Evolutionary conservation across 2,113 vertebrate genomes (phyloP).

Genomic region (Takifugu flavidus): DNA sequence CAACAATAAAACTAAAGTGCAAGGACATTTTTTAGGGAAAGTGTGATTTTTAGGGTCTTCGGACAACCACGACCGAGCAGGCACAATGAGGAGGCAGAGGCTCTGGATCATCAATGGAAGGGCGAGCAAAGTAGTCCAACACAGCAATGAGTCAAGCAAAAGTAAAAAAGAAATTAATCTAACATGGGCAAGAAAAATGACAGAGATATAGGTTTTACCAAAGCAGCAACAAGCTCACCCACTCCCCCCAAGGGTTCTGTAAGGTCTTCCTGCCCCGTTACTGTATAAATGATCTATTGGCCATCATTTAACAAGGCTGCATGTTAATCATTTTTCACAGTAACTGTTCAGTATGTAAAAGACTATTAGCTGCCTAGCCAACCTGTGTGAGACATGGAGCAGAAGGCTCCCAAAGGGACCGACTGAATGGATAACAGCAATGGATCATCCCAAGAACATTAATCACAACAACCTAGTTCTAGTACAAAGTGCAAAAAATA

Average conservation of each 20-base stretch:
- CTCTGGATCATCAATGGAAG: slow-evolving; percentile 26
- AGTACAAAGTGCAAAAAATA: slow-evolving; percentile 25
- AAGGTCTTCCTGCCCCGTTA: slow-evolving; percentile 49
- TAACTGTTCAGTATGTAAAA: slow-evolving; percentile 32
- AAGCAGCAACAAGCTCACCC: slow-evolving; percentile 4
- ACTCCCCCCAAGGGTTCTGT: slow-evolving; percentile 17
- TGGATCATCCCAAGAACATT: slow-evolving; percentile 61
- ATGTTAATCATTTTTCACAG: slow-evolving; percentile 63
- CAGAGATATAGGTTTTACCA: background rate
- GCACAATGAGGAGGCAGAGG: slow-evolving; percentile 23
- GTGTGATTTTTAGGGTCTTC: slow-evolving; percentile 8
- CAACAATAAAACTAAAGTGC: slow-evolving; percentile 22
- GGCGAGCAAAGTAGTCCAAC: slow-evolving; percentile 19
- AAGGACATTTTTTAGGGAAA: slow-evolving; percentile 4
- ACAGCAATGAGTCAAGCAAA: slow-evolving; percentile 2
- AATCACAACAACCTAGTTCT: slow-evolving; percentile 66
- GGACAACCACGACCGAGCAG: slow-evolving; percentile 29
- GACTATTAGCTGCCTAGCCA: slow-evolving; percentile 29
- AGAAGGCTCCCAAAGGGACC: slow-evolving; percentile 43
- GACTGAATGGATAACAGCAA: slow-evolving; percentile 27
- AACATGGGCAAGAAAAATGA: background rate
- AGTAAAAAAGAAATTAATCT: too few relatives aligned
- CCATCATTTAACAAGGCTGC: slow-evolving; percentile 56
- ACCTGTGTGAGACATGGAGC: slow-evolving; percentile 40
- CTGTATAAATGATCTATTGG: slow-evolving; percentile 59